These are phyloP conservation scores for Malaclemys terrapin DNA, from an alignment of 2,113 vertebrate genomes.

Conservation along the genomic window DNA sequence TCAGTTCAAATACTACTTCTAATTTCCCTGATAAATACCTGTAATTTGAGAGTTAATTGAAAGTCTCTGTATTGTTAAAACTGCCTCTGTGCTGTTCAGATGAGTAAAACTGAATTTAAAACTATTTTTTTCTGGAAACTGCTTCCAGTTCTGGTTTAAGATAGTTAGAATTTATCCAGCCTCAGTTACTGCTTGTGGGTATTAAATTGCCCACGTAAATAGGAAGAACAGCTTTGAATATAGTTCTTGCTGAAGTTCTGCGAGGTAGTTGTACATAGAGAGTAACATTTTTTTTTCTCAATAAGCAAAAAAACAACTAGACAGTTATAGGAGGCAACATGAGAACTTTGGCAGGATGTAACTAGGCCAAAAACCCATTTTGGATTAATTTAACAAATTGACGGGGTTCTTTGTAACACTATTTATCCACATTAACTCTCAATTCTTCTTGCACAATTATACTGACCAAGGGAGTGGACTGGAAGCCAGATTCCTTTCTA, in stretches of 20 bases:
- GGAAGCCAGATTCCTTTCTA: not conserved
- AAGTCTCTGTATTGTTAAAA: not conserved
- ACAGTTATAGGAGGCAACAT: not conserved
- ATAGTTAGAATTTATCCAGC: not conserved
- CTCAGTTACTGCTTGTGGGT: not conserved
- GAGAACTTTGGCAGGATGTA: not conserved
- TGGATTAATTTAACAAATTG: not conserved
- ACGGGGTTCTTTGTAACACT: not conserved
- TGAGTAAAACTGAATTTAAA: not conserved
- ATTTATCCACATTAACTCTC: not conserved
- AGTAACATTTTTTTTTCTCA: not conserved
- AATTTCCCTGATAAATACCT: not conserved
- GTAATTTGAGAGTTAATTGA: not conserved
- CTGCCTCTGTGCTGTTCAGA: not conserved
- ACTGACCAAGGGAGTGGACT: not conserved
- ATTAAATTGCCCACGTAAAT: not conserved
- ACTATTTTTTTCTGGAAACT: not conserved
- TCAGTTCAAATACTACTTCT: not conserved
- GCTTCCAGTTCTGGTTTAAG: fast-evolving
- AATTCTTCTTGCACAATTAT: not conserved
- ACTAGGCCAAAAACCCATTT: not conserved
- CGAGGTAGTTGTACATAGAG: not conserved
- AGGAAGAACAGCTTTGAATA: not conserved
- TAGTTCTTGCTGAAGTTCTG: fast-evolving
- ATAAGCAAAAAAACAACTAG: not conserved